Evolutionary conservation across 2,797 vertebrate species (phyloP), one percentile per base, ranked within the genome.

Genomic region (Lerista edwardsae): DNA sequence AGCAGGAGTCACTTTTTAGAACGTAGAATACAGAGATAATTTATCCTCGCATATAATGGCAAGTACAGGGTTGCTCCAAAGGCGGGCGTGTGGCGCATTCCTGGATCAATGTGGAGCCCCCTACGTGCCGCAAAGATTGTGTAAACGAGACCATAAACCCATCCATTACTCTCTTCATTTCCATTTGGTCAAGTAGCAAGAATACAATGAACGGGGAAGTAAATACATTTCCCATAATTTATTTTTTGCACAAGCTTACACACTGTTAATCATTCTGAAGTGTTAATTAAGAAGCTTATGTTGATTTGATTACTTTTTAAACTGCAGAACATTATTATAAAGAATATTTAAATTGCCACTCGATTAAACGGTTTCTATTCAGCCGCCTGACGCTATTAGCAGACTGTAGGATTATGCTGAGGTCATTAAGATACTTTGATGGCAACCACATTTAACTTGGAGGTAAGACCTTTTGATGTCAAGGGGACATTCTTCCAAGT

Each of bases 281-380:
- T 96, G 95, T 95, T 96, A 96, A 96, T 96, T 96, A 96, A 95
- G 94, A 96, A 95, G 95, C 94, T 95, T 96, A 94, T 95, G 94
- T 96, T 96, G 94, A 95, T 96, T 94, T 96, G 95, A 96, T 96
- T 96, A 96, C 95, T 95, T 96, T 96, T 95, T 95, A 96, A 96
- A 96, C 94, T 95, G 94, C 92, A 91, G 92, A 95, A 95, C 95
- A 95, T 96, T 96, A 95, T 96, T 95, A 94, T 89, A 79, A 95
- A 93, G 96, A 96, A 96, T 95, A 94, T 93, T 95, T 95, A 94
- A 96, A 96, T 95, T 96, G 92, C 92, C 90, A 93, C 94, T 95
- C 94, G 95, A 96, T 96, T 96, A 96, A 96, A 94, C 93, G 93
- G 93, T 95, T 96, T 93, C 94, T 95, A 94, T 94, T 89, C 96